Percentiles rank a stretch among this genome's conserved stretches.
These are phyloP conservation scores for Bruchidius siliquastri DNA, from an alignment of 2,888 invertebrate genomes.

Conservation along the genomic window DNA sequence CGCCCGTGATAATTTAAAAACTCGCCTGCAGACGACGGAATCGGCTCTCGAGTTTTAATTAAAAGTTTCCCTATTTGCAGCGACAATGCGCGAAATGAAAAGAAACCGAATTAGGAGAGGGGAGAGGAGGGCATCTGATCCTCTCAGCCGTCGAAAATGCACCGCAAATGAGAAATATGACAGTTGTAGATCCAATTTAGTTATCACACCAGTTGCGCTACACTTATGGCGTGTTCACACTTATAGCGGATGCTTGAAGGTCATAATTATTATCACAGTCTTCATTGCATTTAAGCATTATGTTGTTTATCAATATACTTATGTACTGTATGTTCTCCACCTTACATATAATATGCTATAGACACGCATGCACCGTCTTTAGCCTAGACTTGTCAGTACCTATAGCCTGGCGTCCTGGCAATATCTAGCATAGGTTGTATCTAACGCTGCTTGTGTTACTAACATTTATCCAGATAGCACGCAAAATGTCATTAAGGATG, in stretches of 20 bases:
- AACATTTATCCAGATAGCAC: too few species aligned
- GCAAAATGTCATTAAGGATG: too few species aligned
- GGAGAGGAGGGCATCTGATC: background rate
- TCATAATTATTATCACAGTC: too few species aligned
- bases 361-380: too few species aligned
- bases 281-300: too few species aligned
- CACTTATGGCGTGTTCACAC: background rate
- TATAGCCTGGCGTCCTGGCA: too few species aligned
- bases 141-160: background rate
- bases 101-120: background rate
- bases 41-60: background rate
- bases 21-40: background rate
- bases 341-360: too few species aligned
- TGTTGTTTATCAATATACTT: too few species aligned
- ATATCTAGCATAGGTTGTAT: too few species aligned
- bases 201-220: background rate
- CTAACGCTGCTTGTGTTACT: too few species aligned
- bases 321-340: too few species aligned
- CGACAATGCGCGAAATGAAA: background rate
- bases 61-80: background rate
- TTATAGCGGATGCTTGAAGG: background rate
- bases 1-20: background rate
- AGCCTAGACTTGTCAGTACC: too few species aligned
- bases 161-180: background rate
- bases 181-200: background rate